Conservation (phyloP, 2,113 vertebrate genomes). For the Pachycephala philippinensis region DNA sequence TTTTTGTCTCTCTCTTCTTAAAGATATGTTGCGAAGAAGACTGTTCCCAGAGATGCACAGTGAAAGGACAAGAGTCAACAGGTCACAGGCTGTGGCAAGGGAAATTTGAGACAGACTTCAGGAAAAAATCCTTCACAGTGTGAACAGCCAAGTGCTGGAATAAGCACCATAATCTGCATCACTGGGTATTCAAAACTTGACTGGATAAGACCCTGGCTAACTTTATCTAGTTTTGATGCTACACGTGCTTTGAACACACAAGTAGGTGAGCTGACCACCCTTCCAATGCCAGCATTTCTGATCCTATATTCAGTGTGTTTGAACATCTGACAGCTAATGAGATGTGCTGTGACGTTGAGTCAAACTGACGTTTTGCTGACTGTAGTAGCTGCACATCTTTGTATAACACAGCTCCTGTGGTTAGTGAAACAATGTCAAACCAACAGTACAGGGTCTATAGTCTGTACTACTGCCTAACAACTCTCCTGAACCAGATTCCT, state of each 20-base stretch:
- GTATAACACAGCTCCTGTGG: neutral
- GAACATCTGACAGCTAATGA: neutral
- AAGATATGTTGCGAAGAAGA: neutral
- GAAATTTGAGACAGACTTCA: neutral
- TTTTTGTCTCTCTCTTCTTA: neutral
- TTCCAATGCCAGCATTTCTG: neutral
- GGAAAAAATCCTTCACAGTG: neutral
- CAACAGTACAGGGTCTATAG: neutral
- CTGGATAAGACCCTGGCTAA: neutral
- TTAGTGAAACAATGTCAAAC: neutral
- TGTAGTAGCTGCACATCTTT: neutral
- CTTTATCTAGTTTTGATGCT: neutral
- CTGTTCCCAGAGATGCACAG: neutral
- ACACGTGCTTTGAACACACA: neutral
- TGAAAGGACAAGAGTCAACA: neutral
- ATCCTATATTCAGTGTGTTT: neutral
- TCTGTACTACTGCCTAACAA: neutral
- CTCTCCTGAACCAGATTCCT: neutral
- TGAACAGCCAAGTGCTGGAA: neutral
- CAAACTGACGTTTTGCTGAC: neutral
- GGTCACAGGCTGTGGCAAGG: neutral
- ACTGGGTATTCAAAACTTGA: neutral
- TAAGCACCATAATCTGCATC: neutral
- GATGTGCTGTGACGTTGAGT: neutral
- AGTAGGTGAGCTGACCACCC: neutral